These are phyloP conservation scores for Acipenser transmontanus DNA, from an alignment of 2,797 vertebrate genomes.

Conservation along the genomic window DNA sequence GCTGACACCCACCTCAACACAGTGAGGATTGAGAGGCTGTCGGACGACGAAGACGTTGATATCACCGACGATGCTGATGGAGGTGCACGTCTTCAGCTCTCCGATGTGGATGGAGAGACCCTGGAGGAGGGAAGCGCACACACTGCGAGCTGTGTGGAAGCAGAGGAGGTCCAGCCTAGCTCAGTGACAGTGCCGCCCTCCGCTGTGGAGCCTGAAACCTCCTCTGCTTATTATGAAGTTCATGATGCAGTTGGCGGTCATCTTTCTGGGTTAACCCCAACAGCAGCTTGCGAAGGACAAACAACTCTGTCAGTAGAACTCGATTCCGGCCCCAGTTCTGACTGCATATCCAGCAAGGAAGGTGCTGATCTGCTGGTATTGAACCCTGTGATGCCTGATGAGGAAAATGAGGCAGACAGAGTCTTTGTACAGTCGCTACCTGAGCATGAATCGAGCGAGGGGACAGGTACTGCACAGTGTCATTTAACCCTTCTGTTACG, in stretches of 20 bases:
- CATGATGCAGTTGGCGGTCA: neutral
- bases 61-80: constrained; percentile 83
- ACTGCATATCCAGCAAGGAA: neutral
- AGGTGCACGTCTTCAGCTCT: constrained; percentile 25
- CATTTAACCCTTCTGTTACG: neutral
- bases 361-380: neutral
- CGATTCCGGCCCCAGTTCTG: no score
- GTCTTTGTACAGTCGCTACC: neutral
- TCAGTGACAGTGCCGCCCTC: constrained; percentile 5
- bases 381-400: neutral
- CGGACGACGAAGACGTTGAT: constrained; percentile 90
- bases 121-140: constrained; percentile 11
- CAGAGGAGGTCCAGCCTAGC: neutral
- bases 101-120: constrained; percentile 41
- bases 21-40: constrained; percentile 84
- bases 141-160: constrained; percentile 4
- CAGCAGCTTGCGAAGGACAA: no score
- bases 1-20: constrained; percentile 63
- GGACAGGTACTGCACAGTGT: constrained; percentile 27
- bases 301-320: no score
- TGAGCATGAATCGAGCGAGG: constrained; percentile 20
- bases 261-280: no score
- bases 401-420: neutral
- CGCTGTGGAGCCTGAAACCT: constrained; percentile 11
- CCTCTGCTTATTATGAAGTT: neutral